phyloP scores from a whole-genome alignment of 2,797 vertebrate genomes.

The Leuciscus waleckii region DNA sequence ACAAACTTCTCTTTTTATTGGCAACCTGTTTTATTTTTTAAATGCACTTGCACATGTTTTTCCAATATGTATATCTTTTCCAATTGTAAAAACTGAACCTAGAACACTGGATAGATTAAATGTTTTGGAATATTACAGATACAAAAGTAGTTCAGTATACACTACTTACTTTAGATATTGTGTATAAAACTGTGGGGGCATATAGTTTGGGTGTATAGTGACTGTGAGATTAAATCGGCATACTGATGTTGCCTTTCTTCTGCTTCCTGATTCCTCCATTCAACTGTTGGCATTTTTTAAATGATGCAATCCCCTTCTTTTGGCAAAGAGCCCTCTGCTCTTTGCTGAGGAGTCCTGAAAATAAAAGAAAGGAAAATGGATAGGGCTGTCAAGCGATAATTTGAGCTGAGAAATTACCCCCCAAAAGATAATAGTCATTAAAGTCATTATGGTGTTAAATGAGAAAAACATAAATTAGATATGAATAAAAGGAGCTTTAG shows the following conservation, averaged over 20 bases:
- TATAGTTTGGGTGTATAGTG: background rate
- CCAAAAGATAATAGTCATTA: background rate
- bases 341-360: slow-evolving; percentile 39
- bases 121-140: background rate
- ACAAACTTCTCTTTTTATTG: background rate
- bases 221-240: slow-evolving; percentile 34
- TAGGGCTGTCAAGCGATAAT: background rate
- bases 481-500: no score
- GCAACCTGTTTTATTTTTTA: slow-evolving; percentile 7
- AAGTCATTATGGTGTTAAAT: background rate
- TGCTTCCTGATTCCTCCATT: background rate
- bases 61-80: background rate
- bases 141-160: slow-evolving; percentile 8
- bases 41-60: background rate
- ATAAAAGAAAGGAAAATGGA: background rate
- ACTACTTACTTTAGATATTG: background rate
- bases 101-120: background rate
- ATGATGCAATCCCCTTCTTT: background rate
- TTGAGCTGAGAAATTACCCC: background rate
- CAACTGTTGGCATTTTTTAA: background rate
- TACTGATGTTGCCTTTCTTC: slow-evolving; percentile 7
- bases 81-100: background rate
- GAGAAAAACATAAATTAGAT: background rate
- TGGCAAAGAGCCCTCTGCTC: background rate
- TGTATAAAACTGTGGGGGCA: background rate